Base-by-base conservation (phyloP, 2,888 invertebrate species). In the Salticus scenicus region DNA sequence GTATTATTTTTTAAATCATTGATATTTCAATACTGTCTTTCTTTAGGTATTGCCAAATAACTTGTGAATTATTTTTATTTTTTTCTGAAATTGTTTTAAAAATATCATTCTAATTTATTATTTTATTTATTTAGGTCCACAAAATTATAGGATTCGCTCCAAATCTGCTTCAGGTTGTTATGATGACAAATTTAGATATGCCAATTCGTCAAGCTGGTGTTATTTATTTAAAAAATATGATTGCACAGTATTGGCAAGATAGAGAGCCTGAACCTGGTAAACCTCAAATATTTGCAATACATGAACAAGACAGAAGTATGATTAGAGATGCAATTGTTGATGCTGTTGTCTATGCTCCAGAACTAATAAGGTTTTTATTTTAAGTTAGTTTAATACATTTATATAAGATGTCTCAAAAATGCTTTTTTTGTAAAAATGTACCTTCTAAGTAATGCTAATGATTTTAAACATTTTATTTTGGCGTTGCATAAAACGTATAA, bases 61-160 rank as follows among this genome's bases (percentile, higher is more conserved):
- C 10, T 37, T 4, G 37, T 37, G 10, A 37, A 7, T 7, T 37
- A 37, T 37, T 37, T 37, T 10, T 10, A 37, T 37, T 37, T 37
- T 37, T 37, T 10, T n/a, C n/a, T n/a, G n/a, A n/a, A n/a, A n/a
- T n/a, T n/a, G n/a, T n/a, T n/a, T n/a, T n/a, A n/a, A n/a, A 41
- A 41, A 41, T 10, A 41, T 10, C 41, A n/a, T n/a, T n/a, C n/a
- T n/a, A n/a, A n/a, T n/a, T n/a, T n/a, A n/a, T n/a, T n/a, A 28
- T 28, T 77, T 33, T 63, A 57, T 57, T 17, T 78, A 41, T 78
- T 5, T 91, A 97, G 97, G 94, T 96, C 89, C 95, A 96, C 91
- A 96, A 97, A 93, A 98, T 98, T 88, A 97, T 98, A 91, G 98
- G 98, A 30, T 99, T 99, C 92, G 95, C 96, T 74, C 99, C 98